A percentile compares a stretch with the other conserved stretches of the same genome.
phyloP scores from a whole-genome alignment of 2,888 invertebrate genomes.

The Parochlus steinenii region DNA sequence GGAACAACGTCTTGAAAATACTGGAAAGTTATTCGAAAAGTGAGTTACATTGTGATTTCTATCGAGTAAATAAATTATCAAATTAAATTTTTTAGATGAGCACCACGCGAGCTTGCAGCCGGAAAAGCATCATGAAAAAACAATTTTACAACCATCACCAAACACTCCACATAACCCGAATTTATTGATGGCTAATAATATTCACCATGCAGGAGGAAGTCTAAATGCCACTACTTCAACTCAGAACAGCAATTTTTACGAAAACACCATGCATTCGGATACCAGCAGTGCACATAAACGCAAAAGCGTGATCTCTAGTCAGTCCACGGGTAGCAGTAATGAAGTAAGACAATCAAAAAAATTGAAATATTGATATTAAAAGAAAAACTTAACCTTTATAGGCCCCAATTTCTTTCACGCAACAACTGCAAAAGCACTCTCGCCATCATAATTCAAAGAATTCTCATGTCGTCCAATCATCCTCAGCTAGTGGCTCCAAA shows the following conservation, averaged over 20 bases:
- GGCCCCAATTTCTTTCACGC: slow-evolving; percentile 73
- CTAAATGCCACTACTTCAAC: slow-evolving; percentile 30
- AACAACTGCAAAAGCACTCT: slow-evolving; percentile 64
- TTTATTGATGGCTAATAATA: slow-evolving; percentile 20
- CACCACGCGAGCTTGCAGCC: slow-evolving; percentile 28
- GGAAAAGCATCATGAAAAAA: slow-evolving; percentile 24
- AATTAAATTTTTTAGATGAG: slow-evolving; percentile 21
- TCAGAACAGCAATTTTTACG: slow-evolving; percentile 31
- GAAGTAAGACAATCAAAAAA: slow-evolving; percentile 20
- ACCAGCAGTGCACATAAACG: slow-evolving; percentile 30
- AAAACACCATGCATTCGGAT: slow-evolving; percentile 32
- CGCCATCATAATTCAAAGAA: slow-evolving; percentile 20
- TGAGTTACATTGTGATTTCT: slow-evolving; percentile 18
- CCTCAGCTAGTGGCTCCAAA: slow-evolving; percentile 24
- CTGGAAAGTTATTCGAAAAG: slow-evolving; percentile 49
- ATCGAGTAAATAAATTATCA: slow-evolving; percentile 14
- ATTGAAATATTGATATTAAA: neutral
- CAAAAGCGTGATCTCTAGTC: slow-evolving; percentile 33
- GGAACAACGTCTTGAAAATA: slow-evolving; percentile 64
- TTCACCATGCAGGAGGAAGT: slow-evolving; percentile 20
- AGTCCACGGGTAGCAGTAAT: slow-evolving; percentile 32
- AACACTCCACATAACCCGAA: slow-evolving; percentile 15
- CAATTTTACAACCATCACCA: slow-evolving; percentile 13
- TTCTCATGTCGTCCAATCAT: slow-evolving; percentile 18
- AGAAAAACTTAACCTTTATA: slow-evolving; percentile 18